Conservation (phyloP, 2,113 vertebrate species). For the Chiloscyllium plagiosum region DNA sequence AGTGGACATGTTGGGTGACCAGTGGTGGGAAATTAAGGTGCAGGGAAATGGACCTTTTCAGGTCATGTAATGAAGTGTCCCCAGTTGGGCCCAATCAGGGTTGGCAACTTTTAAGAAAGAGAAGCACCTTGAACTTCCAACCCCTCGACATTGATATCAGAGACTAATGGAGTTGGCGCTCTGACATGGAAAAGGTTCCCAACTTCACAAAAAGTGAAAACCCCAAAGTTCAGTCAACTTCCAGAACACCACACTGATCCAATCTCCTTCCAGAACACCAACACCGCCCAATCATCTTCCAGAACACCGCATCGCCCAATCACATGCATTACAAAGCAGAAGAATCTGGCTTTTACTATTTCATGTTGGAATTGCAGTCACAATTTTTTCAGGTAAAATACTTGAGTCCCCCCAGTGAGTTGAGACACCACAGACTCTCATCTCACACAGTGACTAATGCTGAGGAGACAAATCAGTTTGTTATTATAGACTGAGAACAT, state of each 20-base stretch:
- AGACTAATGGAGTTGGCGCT: too few species aligned
- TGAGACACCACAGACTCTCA: neutral
- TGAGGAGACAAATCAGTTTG: neutral
- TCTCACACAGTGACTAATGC: neutral
- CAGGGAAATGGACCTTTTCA: neutral
- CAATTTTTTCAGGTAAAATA: neutral
- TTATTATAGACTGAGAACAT: neutral
- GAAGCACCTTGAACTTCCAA: neutral
- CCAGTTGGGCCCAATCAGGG: neutral
- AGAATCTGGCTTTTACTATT: slow-evolving; percentile 20
- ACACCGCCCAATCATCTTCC: too few species aligned
- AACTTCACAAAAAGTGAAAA: neutral
- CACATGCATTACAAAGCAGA: too few species aligned
- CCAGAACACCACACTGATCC: too few species aligned
- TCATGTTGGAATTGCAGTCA: neutral
- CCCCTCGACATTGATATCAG: neutral
- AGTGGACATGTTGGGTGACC: neutral
- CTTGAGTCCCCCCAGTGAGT: neutral
- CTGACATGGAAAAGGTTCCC: neutral
- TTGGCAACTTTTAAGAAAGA: neutral
- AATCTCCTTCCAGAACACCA: too few species aligned
- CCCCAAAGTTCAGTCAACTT: too few species aligned
- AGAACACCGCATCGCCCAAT: too few species aligned
- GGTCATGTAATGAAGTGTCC: neutral
- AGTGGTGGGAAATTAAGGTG: neutral